phyloP scores from a whole-genome alignment of 2,113 vertebrate genomes.

The Rutilus rutilus region DNA sequence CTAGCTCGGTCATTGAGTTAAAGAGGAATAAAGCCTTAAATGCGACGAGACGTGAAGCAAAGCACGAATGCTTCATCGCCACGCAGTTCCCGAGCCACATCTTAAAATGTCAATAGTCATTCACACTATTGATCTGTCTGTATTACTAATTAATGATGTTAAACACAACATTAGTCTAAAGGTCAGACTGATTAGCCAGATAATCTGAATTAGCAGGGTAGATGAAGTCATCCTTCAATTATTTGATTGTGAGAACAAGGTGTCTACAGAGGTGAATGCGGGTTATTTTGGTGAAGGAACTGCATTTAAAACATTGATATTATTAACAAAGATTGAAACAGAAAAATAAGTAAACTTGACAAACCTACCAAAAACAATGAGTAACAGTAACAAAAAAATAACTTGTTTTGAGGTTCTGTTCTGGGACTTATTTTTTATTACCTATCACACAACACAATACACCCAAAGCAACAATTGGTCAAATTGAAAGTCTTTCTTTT shows the following conservation, averaged over 20 bases:
- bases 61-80: conserved; percentile 1
- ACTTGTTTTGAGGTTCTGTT: too few relatives aligned
- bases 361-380: background rate
- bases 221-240: conserved; percentile 22
- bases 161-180: conserved; percentile 39
- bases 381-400: too few relatives aligned
- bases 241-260: background rate
- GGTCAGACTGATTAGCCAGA: conserved; percentile 44
- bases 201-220: conserved; percentile 32
- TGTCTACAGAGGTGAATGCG: background rate
- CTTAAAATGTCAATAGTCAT: conserved; percentile 36
- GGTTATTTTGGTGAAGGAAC: background rate
- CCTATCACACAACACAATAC: background rate
- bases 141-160: conserved; percentile 52
- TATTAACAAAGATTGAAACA: background rate
- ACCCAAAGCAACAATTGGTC: background rate
- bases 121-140: conserved; percentile 39
- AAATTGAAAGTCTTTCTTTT: background rate
- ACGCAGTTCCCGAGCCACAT: background rate
- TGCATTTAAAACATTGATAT: background rate
- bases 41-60: background rate
- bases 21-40: conserved; percentile 35
- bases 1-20: conserved; percentile 23
- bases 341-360: background rate
- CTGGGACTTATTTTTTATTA: background rate